Base-by-base conservation (phyloP, 64 coral and sea anemone species). In the Astreopora myriophthalma region DNA sequence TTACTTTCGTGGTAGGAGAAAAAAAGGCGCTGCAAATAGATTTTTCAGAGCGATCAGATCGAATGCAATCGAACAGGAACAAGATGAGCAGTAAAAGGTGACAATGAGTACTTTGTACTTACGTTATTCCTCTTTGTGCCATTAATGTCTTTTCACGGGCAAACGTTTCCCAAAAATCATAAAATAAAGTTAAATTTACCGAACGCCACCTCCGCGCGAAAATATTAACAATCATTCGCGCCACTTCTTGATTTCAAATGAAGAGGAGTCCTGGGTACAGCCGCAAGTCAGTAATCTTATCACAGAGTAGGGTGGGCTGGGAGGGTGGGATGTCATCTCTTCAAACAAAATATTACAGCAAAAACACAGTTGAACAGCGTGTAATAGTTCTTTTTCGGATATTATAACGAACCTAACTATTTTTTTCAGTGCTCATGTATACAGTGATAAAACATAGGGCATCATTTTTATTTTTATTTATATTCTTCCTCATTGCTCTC, bases 121-220 rank as follows among this genome's bases (percentile, higher is more conserved):
- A 83, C 79, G 79, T 58, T 63, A 83, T 83, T 64, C 79, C 79
- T 33, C 79, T 61, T 26, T 83, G 79, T 64, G 79, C 52, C 79
- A 83, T 83, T 39, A 17, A 57, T 34, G 79, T 38, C 3, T 57
- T 65, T 63, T 25, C 8, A 36, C 12, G n/a, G 33, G 8, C 7
- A 14, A 36, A 63, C 0, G 22, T 11, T 62, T 23, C 35, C 17
- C 51, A 63, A 82, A 37, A 37, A 36, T 9, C 32, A 38, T 3
- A 20, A 38, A 55, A 55, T 55, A 55, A 16, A 55, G 12, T 55
- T 62, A 0, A 32, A 37, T 23, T 62, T 7, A 6, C 3, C 7
- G 12, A 62, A 57, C 1, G 35, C 23, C 79, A 83, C 65, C 22
- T 83, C 25, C 79, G 8, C 52, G 22, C 33, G 16, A 35, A 64